Evolutionary conservation across 2,888 invertebrate species (phyloP), one percentile per base, ranked within the genome.

Genomic region (Amphipoea lucens): DNA sequence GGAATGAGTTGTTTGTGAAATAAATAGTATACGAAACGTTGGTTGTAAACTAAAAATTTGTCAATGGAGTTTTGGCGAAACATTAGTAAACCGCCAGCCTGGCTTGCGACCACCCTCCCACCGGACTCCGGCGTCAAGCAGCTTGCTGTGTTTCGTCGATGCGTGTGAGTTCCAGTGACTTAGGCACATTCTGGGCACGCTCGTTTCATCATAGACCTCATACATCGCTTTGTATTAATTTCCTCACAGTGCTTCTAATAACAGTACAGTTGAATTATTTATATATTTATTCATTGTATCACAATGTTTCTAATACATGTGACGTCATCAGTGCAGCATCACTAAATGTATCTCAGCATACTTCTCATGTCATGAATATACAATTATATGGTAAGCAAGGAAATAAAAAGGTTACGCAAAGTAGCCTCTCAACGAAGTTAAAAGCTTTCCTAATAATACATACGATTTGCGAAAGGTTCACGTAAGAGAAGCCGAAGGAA

Each of bases 321-420:
- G 60, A 63, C 14, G 23, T 65, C 60, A 69, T 6, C 36, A 63
- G 62, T 63, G 70, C 66, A 71, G 9, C 63, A 84, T 79, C 67
- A 71, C 70, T 67, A 71, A 67, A 84, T 57, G 14, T 80, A 72
- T 62, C 51, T 74, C 48, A 23, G 40, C 36, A 57, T 54, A 70
- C 54, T 40, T 66, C 54, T 82, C 69, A 70, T 84, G 62, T 79
- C 82, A 84, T 82, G 79, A 82, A 83, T 83, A 81, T 81, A 81
- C 85, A 74, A 83, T 76, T 73, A 81, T 70, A 83, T 83, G 81
- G 69, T 81, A 73, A 81, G 62, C 67, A 63, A 74, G 48, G 77
- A 77, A 83, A 77, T 77, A 76, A 85, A 85, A 85, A 84, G 85
- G 85, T 67, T 74, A 77, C 73, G 77, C 66, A 70, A 63, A 84